These are phyloP conservation scores for Empidonax alnorum DNA, from an alignment of 2,113 vertebrate genomes.

Conservation along the genomic window DNA sequence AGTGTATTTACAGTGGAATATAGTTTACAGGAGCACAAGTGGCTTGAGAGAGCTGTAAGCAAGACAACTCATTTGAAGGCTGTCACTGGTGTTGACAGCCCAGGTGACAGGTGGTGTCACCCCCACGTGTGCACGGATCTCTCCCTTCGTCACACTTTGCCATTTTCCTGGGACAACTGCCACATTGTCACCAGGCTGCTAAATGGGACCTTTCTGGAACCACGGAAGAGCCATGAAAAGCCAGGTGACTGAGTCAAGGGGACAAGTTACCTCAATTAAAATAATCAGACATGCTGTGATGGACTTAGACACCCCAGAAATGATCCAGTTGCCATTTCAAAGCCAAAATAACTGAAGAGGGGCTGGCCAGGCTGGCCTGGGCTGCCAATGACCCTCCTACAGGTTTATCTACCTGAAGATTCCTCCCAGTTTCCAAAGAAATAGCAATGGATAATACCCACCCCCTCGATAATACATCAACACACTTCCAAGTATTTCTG, in stretches of 20 bases:
- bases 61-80: not conserved
- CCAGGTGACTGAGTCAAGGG: not conserved
- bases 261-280: not conserved
- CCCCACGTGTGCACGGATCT: accelerated
- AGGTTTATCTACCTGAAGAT: not conserved
- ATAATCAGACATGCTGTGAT: not conserved
- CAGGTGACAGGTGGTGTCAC: not conserved
- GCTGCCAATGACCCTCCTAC: not conserved
- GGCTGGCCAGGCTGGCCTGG: too few species aligned
- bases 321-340: not conserved
- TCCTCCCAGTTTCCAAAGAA: not conserved
- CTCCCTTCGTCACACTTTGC: not conserved
- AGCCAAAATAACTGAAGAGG: not conserved
- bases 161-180: not conserved
- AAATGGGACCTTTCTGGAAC: not conserved
- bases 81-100: not conserved
- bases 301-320: not conserved
- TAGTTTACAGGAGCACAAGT: not conserved
- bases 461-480: accelerated
- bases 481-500: not conserved
- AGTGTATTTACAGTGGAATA: not conserved
- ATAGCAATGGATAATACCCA: accelerated
- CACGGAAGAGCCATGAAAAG: not conserved
- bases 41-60: not conserved
- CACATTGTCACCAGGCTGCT: not conserved